Conservation (phyloP, 1,140 invertebrate genomes). For the Drosophila gunungcola region DNA sequence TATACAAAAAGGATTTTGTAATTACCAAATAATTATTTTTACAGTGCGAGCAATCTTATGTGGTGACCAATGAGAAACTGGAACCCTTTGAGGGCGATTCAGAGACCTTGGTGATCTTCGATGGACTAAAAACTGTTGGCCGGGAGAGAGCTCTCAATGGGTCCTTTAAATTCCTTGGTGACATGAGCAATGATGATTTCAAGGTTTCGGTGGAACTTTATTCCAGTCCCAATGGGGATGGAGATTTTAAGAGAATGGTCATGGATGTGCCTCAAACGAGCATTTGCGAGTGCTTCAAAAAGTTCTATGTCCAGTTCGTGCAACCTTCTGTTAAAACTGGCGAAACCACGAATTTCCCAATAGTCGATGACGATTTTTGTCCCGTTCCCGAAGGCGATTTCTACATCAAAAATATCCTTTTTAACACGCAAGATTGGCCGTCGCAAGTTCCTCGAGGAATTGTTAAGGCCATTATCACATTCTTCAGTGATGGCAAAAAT, state of each 20-base stretch:
- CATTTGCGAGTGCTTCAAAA: conserved; percentile 79
- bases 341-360: conserved; percentile 70
- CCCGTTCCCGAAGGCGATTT: conserved; percentile 71
- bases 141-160: conserved; percentile 69
- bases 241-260: conserved; percentile 71
- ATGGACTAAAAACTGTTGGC: conserved; percentile 55
- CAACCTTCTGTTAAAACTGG: conserved; percentile 66
- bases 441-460: conserved; percentile 74
- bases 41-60: conserved; percentile 72
- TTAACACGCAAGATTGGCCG: conserved; percentile 75
- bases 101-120: conserved; percentile 65
- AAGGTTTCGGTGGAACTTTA: conserved; percentile 76
- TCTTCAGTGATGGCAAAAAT: conserved; percentile 59
- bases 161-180: conserved; percentile 58
- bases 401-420: conserved; percentile 63
- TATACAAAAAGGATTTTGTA: no score
- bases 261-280: conserved; percentile 75
- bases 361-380: conserved; percentile 67
- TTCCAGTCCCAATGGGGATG: conserved; percentile 72
- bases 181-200: conserved; percentile 73
- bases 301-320: conserved; percentile 76
- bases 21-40: not conserved
- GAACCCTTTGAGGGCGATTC: conserved; percentile 70
- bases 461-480: conserved; percentile 72
- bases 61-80: conserved; percentile 66